A percentile compares a stretch with the other conserved stretches of the same genome.
Evolutionary conservation across 2,888 invertebrate species (phyloP).

Genomic region (Megaustenia siamemsis): DNA sequence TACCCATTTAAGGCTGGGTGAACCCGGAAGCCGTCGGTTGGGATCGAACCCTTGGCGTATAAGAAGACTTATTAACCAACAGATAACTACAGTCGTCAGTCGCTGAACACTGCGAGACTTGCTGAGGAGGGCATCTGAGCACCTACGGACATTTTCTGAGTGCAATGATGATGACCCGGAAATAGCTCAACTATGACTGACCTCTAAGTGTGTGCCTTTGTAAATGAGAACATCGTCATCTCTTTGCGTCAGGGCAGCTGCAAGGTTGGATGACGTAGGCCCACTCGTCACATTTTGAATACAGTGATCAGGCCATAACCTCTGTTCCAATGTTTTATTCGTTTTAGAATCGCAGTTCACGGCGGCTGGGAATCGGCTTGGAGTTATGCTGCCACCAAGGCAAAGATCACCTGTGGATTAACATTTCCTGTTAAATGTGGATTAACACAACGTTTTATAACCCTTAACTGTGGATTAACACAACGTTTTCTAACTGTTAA

Average conservation of each 20-base stretch:
- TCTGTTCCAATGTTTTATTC: slow-evolving; percentile 63
- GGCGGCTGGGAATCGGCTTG: slow-evolving; percentile 36
- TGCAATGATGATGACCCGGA: too few relatives aligned
- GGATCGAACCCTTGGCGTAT: too few relatives aligned
- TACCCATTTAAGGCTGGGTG: too few relatives aligned
- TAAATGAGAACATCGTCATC: slow-evolving; percentile 63
- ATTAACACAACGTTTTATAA: too few relatives aligned
- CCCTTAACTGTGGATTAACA: background rate
- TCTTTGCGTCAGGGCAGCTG: slow-evolving; percentile 48
- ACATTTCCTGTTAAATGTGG: too few relatives aligned
- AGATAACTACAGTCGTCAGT: too few relatives aligned
- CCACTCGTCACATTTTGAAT: slow-evolving; percentile 64
- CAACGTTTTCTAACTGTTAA: too few relatives aligned
- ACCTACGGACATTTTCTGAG: too few relatives aligned
- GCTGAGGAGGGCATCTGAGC: too few relatives aligned
- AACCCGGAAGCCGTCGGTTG: too few relatives aligned
- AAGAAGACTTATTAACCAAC: too few relatives aligned
- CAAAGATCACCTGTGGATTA: slow-evolving; percentile 12
- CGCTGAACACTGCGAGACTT: too few relatives aligned
- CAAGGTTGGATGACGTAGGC: slow-evolving; percentile 64
- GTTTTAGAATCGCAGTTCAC: slow-evolving; percentile 57
- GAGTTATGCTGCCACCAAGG: slow-evolving; percentile 11
- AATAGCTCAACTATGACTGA: slow-evolving; percentile 48
- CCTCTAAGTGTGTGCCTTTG: slow-evolving; percentile 70
- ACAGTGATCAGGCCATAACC: slow-evolving; percentile 75